Percentiles rank a stretch among this genome's conserved stretches.
phyloP scores from a whole-genome alignment of 2,797 vertebrate species.

The Urophycis tenuis region DNA sequence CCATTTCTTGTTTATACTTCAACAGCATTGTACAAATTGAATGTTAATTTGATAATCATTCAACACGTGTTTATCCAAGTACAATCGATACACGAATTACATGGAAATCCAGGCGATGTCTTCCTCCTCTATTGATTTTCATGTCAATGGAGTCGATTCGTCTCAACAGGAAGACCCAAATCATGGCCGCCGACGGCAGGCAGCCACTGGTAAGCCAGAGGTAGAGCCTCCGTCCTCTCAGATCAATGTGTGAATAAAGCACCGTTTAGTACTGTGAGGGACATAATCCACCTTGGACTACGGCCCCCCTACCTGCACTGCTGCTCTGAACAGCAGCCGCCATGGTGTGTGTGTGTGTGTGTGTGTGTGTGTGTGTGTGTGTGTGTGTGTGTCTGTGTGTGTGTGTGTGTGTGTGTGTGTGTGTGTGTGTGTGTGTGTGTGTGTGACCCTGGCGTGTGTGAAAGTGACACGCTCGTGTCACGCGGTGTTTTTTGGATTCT shows the following conservation, averaged over 20 bases:
- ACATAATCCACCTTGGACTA: conserved; percentile 46
- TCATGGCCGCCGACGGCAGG: conserved; percentile 32
- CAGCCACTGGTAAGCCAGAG: conserved; percentile 20
- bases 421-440: conserved; percentile 26
- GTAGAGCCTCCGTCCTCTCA: conserved; percentile 34
- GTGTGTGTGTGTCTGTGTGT: conserved; percentile 7
- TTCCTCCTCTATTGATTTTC: conserved; percentile 45
- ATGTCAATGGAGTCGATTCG: conserved; percentile 35
- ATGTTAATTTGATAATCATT: conserved; percentile 13
- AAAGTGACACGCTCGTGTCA: conserved; percentile 56
- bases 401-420: conserved; percentile 17
- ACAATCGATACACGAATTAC: conserved; percentile 15
- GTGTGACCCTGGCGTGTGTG: conserved; percentile 24
- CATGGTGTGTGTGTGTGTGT: conserved; percentile 40
- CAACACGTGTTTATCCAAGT: conserved; percentile 8
- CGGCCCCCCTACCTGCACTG: conserved; percentile 36
- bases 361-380: conserved; percentile 22
- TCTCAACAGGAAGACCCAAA: conserved; percentile 25
- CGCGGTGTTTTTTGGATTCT: conserved; percentile 59
- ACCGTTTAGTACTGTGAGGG: conserved; percentile 49
- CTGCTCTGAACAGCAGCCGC: conserved; percentile 39
- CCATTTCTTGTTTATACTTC: background rate
- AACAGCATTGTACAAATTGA: conserved; percentile 2
- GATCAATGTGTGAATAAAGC: conserved; percentile 50
- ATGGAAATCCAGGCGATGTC: conserved; percentile 26